These are phyloP conservation scores for Slavum lentiscoides DNA, from an alignment of 2,888 invertebrate genomes.

Conservation along the genomic window DNA sequence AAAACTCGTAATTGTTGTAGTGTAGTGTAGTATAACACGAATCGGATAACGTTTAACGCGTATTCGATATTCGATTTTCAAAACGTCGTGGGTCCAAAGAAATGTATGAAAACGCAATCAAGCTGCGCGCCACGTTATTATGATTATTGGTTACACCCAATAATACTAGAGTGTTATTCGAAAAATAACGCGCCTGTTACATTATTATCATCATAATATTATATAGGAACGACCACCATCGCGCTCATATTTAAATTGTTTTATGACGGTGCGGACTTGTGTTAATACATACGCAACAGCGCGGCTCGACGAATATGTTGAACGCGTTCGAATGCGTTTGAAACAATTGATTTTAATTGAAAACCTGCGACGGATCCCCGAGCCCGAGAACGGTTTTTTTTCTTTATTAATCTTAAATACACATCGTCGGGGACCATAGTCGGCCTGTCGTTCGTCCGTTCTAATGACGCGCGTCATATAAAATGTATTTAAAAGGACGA, in stretches of 20 bases:
- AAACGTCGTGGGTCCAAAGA: no score
- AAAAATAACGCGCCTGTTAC: neutral
- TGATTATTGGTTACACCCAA: constrained; percentile 13
- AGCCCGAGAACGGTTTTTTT: neutral
- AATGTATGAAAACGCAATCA: neutral
- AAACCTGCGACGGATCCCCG: neutral
- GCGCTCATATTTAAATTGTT: no score
- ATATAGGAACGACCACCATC: no score
- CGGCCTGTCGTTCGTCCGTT: neutral
- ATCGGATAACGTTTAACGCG: no score
- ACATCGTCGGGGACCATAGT: neutral
- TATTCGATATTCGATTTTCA: no score
- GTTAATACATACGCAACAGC: neutral
- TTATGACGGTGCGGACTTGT: neutral
- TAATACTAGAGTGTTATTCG: neutral
- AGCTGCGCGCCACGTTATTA: neutral
- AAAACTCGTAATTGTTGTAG: no score
- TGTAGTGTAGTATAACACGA: no score
- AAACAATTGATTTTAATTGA: constrained; percentile 50
- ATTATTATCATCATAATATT: no score
- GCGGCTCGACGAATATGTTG: neutral
- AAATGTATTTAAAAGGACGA: no score
- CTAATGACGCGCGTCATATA: no score
- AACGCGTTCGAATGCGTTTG: neutral
- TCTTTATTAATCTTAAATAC: neutral